These are phyloP conservation scores for Todus mexicanus DNA, from an alignment of 2,797 vertebrate species.

Conservation along the genomic window DNA sequence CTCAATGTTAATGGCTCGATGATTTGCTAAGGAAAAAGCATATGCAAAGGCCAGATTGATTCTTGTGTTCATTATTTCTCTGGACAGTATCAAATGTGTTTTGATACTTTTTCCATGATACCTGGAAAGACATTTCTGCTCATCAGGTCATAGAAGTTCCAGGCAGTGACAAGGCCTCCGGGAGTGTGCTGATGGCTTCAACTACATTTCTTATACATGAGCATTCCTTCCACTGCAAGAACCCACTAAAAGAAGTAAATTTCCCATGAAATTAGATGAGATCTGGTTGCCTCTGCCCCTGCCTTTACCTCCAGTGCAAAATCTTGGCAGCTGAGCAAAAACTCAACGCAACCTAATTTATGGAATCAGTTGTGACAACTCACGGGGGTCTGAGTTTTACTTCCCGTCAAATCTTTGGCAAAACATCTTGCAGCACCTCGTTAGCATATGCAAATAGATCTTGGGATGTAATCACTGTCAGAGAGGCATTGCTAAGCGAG, in stretches of 20 bases:
- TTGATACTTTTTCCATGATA: background rate
- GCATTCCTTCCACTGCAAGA: background rate
- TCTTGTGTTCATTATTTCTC: background rate
- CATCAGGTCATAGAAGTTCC: background rate
- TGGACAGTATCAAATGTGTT: background rate
- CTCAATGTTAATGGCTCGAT: slow-evolving; percentile 13
- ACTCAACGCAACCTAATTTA: background rate
- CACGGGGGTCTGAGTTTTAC: background rate
- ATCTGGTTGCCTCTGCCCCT: background rate
- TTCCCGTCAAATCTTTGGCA: background rate
- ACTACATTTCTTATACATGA: background rate
- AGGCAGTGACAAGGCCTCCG: background rate
- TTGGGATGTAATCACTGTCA: background rate
- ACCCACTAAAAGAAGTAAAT: background rate
- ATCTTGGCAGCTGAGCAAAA: background rate
- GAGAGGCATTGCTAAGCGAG: background rate
- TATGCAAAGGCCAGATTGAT: background rate
- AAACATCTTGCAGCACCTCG: background rate
- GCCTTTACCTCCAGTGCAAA: background rate
- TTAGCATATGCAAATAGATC: background rate
- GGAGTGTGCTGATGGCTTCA: background rate
- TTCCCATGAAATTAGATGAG: background rate
- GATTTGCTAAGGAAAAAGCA: background rate
- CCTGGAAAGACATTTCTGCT: background rate
- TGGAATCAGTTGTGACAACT: background rate